Evolutionary conservation across 2,888 invertebrate genomes (phyloP).

Genomic region (Epistrophe grossulariae): DNA sequence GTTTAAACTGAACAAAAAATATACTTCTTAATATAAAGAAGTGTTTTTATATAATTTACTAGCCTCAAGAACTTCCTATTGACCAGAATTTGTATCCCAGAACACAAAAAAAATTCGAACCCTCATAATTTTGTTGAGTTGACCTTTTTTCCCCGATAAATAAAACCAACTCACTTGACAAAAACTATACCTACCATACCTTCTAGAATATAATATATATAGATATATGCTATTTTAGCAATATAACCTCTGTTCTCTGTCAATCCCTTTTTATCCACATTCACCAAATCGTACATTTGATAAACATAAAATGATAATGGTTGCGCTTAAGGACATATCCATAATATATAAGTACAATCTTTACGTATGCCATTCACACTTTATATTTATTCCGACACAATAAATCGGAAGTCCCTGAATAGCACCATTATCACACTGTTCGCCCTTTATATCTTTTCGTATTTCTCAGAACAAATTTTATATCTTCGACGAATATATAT

Average conservation of each 20-base stretch:
- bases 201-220: not conserved
- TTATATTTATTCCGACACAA: slow-evolving; percentile 44
- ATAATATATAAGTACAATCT: slow-evolving; percentile 47
- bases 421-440: slow-evolving; percentile 53
- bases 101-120: not conserved
- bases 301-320: slow-evolving; percentile 51
- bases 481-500: slow-evolving; percentile 53
- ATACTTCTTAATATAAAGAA: not conserved
- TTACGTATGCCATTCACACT: slow-evolving; percentile 49
- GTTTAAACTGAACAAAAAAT: not conserved
- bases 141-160: slow-evolving; percentile 26
- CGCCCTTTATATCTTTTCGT: slow-evolving; percentile 41
- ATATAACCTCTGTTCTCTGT: slow-evolving; percentile 29
- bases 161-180: slow-evolving; percentile 7
- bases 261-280: slow-evolving; percentile 30
- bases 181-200: slow-evolving; percentile 10
- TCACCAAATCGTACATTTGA: slow-evolving; percentile 42
- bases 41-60: not conserved
- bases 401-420: slow-evolving; percentile 38
- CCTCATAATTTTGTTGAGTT: slow-evolving; percentile 5
- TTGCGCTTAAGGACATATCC: slow-evolving; percentile 38
- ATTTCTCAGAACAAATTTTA: slow-evolving; percentile 60
- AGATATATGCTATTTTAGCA: slow-evolving; percentile 8
- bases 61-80: not conserved
- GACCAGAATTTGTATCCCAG: not conserved